A percentile compares a stretch with the other conserved stretches of the same genome.
These are phyloP conservation scores for Euwallacea fornicatus DNA, from an alignment of 1,140 invertebrate genomes.

Conservation along the genomic window DNA sequence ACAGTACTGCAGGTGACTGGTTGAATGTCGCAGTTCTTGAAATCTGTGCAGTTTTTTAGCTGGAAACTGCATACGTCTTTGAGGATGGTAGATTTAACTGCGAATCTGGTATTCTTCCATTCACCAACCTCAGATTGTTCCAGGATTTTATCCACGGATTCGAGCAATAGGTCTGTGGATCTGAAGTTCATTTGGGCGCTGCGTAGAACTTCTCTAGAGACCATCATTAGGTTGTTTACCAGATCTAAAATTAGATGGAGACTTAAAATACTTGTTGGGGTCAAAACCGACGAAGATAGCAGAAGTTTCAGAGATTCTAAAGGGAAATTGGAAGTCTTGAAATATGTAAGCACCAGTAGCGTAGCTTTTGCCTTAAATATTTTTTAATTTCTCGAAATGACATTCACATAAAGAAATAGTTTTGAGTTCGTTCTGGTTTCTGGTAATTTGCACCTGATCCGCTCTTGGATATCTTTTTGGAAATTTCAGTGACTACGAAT, in stretches of 20 bases:
- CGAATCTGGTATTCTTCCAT: constrained; percentile 18
- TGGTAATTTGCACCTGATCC: too few relatives aligned
- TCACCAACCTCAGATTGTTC: background rate
- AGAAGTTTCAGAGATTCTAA: too few relatives aligned
- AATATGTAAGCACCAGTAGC: too few relatives aligned
- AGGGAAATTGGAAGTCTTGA: too few relatives aligned
- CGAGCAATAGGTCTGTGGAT: constrained; percentile 28
- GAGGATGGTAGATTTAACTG: constrained; percentile 6
- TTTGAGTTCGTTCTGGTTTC: too few relatives aligned
- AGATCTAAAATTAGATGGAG: constrained; percentile 10
- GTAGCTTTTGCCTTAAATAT: too few relatives aligned
- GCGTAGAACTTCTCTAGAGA: constrained; percentile 14
- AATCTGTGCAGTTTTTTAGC: background rate
- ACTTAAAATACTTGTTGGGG: too few relatives aligned
- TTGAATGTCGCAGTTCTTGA: background rate
- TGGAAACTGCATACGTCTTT: background rate
- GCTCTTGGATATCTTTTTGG: too few relatives aligned
- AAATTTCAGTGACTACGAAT: too few relatives aligned
- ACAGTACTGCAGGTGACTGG: background rate
- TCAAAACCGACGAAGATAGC: too few relatives aligned
- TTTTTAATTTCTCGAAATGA: too few relatives aligned
- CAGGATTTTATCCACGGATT: constrained; percentile 18
- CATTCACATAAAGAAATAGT: too few relatives aligned
- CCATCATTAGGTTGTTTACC: constrained; percentile 28
- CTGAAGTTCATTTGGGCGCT: constrained; percentile 33